Conservation (phyloP, 2,888 invertebrate genomes). For the Caenorhabditis zanzibari region DNA sequence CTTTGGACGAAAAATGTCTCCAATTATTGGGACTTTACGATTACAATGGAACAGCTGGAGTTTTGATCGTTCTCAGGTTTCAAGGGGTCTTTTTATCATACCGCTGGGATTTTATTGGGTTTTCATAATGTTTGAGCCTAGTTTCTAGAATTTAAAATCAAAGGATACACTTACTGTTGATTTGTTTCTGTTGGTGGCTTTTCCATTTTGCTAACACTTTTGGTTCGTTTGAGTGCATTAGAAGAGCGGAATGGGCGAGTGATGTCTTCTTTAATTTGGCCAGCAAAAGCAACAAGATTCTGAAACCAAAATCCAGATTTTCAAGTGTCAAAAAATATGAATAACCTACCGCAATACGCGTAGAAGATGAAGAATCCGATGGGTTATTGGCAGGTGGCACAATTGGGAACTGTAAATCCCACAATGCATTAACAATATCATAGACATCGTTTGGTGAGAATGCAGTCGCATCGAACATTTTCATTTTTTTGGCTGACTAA, state of each 20-base stretch:
- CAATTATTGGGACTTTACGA: constrained; percentile 62
- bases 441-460: constrained; percentile 55
- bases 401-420: constrained; percentile 66
- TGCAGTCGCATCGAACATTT: constrained; percentile 60
- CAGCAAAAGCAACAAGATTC: neutral
- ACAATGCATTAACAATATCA: constrained; percentile 48
- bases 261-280: constrained; percentile 79
- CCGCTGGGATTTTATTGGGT: constrained; percentile 12
- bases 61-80: constrained; percentile 39
- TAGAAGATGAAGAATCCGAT: constrained; percentile 58
- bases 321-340: neutral
- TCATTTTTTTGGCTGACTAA: constrained; percentile 15
- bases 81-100: constrained; percentile 13
- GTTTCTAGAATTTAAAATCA: neutral
- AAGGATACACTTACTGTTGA: constrained; percentile 64
- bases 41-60: constrained; percentile 57
- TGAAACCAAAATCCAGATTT: neutral
- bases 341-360: constrained; percentile 61
- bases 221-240: constrained; percentile 83
- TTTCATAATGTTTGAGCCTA: neutral
- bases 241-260: constrained; percentile 79
- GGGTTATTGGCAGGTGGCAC: constrained; percentile 42
- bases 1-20: constrained; percentile 60
- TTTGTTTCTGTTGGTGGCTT: constrained; percentile 60
- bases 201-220: constrained; percentile 83